These are phyloP conservation scores for Carettochelys insculpta DNA, from an alignment of 2,113 vertebrate genomes.

Conservation along the genomic window DNA sequence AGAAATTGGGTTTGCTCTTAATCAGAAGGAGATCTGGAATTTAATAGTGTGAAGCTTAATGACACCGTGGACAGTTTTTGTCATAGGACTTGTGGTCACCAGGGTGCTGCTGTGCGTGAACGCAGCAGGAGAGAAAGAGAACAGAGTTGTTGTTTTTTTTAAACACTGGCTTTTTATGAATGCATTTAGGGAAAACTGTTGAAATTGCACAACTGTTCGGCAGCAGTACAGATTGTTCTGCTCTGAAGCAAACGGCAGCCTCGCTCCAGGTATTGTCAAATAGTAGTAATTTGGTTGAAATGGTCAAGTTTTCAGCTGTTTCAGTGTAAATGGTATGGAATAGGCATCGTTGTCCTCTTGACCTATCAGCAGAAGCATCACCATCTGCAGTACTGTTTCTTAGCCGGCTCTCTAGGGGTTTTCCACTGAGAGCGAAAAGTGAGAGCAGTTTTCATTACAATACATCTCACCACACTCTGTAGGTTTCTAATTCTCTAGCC, in stretches of 20 bases:
- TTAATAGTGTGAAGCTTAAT: not conserved
- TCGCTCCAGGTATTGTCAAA: not conserved
- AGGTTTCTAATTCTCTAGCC: slow-evolving; percentile 11
- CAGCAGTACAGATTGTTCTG: not conserved
- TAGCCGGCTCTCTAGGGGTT: not conserved
- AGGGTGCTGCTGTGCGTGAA: not conserved
- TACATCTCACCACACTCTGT: not conserved
- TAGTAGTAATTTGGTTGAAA: not conserved
- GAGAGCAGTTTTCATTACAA: slow-evolving; percentile 18
- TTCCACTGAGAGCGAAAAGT: slow-evolving; percentile 12
- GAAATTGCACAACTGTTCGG: not conserved
- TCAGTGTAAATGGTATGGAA: slow-evolving; percentile 8
- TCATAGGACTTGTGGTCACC: not conserved
- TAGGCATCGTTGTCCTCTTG: not conserved
- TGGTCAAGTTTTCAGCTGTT: slow-evolving; percentile 38
- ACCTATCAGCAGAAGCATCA: slow-evolving; percentile 11
- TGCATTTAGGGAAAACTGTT: not conserved
- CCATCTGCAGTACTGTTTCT: not conserved
- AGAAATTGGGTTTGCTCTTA: not conserved
- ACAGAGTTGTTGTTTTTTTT: not conserved
- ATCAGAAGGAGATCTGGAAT: not conserved
- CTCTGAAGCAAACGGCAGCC: not conserved
- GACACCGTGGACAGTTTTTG: not conserved
- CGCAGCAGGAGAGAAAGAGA: not conserved
- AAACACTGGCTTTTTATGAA: not conserved